phyloP scores from a whole-genome alignment of 2,113 vertebrate species.

The Eubucco bourcierii region DNA sequence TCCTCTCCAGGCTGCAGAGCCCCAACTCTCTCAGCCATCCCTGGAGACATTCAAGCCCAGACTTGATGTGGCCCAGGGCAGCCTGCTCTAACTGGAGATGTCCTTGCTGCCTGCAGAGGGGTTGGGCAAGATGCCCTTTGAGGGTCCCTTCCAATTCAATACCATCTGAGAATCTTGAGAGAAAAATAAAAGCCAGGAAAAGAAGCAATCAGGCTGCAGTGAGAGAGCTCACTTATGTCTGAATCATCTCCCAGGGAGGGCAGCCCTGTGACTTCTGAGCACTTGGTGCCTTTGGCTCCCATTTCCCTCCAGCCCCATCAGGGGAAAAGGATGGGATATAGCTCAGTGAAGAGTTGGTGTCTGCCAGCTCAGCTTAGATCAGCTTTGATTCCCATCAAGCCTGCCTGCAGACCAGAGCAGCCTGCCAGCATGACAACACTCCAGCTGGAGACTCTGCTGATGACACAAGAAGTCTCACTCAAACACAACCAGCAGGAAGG shows the following conservation, averaged over 20 bases:
- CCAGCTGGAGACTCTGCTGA: neutral
- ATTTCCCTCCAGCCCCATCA: neutral
- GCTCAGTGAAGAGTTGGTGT: neutral
- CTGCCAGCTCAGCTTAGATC: neutral
- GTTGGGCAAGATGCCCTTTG: too few relatives aligned
- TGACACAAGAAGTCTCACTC: neutral
- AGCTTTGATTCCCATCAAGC: neutral
- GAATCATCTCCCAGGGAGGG: rapidly evolving
- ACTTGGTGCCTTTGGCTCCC: neutral
- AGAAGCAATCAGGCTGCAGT: neutral
- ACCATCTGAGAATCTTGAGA: neutral
- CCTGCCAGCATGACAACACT: neutral
- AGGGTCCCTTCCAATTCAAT: too few relatives aligned
- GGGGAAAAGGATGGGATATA: neutral
- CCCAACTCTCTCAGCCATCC: too few relatives aligned
- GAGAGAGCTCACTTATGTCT: neutral
- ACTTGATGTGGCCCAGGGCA: too few relatives aligned
- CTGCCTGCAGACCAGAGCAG: neutral
- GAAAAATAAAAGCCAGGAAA: neutral
- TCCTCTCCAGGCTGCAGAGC: too few relatives aligned
- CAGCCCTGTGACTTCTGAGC: neutral
- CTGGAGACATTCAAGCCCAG: too few relatives aligned
- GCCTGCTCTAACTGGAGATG: too few relatives aligned
- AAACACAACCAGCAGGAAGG: neutral
- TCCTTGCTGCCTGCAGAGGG: too few relatives aligned